Evolutionary conservation across 2,888 invertebrate genomes (phyloP), one percentile per base, ranked within the genome.

Genomic region (Coenonympha glycerion): DNA sequence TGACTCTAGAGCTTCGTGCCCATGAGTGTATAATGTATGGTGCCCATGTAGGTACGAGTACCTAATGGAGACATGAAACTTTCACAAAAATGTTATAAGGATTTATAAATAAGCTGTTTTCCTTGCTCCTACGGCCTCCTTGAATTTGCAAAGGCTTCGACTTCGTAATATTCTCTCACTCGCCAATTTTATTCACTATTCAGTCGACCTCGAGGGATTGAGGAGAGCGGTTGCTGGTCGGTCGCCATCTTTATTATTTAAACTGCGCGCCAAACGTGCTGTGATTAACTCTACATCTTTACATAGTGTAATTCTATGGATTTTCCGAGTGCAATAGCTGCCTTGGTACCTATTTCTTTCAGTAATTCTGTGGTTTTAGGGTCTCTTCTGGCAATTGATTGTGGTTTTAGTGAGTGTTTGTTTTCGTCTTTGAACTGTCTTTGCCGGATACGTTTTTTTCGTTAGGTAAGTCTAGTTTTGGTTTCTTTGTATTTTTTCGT

Each of bases 161-260:
- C 71, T 71, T 75, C 71, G 74, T 74, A 72, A 73, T 62, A 63
- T 59, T 72, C 69, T 71, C 73, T 75, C 73, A 65, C 72, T 77
- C 66, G 73, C 73, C 67, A 63, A 63, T 73, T 75, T 54, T 57
- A 68, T 65, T 62, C n/a, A n/a, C 71, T 66, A 71, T 67, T 78
- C 78, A 85, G 85, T 86, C 85, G 85, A 83, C 86, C 86, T 85
- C 85, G 83, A 71, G 66, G 65, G 55, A 36, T 36, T 55, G 55
- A 64, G 70, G 76, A 67, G 76, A 73, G 66, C 73, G 75, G 68
- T 54, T 59, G 61, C 53, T 61, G 55, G 45, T 34, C 18, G 59
- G 63, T 57, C 74, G 79, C 76, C 76, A 74, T 77, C 66, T 76
- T 76, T 57, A 55, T 54, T 68, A 60, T 70, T 73, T 73, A 69